A percentile compares a stretch with the other conserved stretches of the same genome.
Evolutionary conservation across 2,797 vertebrate species (phyloP).

Genomic region (Acanthis flammea): DNA sequence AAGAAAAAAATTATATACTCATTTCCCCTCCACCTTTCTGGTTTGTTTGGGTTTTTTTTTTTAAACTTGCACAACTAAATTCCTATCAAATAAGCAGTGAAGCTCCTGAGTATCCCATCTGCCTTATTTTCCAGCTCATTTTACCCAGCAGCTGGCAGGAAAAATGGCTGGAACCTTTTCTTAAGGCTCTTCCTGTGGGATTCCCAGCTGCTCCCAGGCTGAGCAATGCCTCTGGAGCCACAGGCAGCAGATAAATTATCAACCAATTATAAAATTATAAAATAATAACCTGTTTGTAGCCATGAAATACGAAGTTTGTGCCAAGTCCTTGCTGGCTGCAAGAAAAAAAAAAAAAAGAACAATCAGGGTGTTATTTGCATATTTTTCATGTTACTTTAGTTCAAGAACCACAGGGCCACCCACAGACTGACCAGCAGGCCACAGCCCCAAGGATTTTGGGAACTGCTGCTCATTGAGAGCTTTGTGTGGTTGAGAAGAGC

Average conservation of each 20-base stretch:
- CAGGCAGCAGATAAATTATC: not conserved
- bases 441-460: not conserved
- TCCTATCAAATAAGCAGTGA: not conserved
- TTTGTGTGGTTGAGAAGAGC: not conserved
- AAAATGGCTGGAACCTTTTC: not conserved
- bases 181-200: not conserved
- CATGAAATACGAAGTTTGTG: conserved; percentile 86
- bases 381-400: not conserved
- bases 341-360: not conserved
- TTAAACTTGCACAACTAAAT: not conserved
- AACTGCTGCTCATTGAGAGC: not conserved
- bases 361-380: not conserved
- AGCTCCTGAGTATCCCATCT: not conserved
- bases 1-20: accelerated
- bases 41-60: not conserved
- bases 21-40: not conserved
- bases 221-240: not conserved
- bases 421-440: accelerated
- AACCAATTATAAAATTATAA: not conserved
- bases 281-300: conserved; percentile 85
- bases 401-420: not conserved
- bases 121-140: not conserved
- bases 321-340: conserved; percentile 85
- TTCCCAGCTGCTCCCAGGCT: not conserved
- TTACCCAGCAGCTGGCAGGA: not conserved